These are phyloP conservation scores for Crotalus adamanteus DNA, from an alignment of 2,797 vertebrate genomes.

Conservation along the genomic window DNA sequence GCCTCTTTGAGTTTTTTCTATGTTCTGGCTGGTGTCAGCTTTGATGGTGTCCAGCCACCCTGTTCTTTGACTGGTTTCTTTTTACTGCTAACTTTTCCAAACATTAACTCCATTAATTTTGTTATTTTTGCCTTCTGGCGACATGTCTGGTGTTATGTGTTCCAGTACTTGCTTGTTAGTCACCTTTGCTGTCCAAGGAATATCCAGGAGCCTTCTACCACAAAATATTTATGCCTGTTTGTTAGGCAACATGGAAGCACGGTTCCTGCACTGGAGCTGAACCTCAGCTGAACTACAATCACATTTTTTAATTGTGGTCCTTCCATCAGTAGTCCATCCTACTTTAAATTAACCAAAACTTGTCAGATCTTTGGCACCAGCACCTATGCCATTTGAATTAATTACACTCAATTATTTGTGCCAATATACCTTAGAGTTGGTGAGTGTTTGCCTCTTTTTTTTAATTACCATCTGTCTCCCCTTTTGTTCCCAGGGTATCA, in stretches of 20 bases:
- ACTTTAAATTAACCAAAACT: neutral
- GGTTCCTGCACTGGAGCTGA: neutral
- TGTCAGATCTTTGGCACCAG: neutral
- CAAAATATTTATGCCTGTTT: neutral
- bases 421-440: neutral
- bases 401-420: neutral
- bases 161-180: no score
- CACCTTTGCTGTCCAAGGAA: no score
- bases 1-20: neutral
- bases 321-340: neutral
- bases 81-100: neutral
- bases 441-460: neutral
- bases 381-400: neutral
- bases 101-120: neutral
- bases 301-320: neutral
- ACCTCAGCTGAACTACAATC: neutral
- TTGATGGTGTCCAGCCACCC: neutral
- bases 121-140: no score
- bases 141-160: no score
- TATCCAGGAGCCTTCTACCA: neutral
- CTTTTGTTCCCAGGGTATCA: constrained; percentile 19
- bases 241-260: neutral
- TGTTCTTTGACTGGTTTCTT: neutral
- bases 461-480: neutral
- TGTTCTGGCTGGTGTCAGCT: neutral